Evolutionary conservation across 2,113 vertebrate species (phyloP), one percentile per base, ranked within the genome.

Genomic region (Ifrita kowaldi): DNA sequence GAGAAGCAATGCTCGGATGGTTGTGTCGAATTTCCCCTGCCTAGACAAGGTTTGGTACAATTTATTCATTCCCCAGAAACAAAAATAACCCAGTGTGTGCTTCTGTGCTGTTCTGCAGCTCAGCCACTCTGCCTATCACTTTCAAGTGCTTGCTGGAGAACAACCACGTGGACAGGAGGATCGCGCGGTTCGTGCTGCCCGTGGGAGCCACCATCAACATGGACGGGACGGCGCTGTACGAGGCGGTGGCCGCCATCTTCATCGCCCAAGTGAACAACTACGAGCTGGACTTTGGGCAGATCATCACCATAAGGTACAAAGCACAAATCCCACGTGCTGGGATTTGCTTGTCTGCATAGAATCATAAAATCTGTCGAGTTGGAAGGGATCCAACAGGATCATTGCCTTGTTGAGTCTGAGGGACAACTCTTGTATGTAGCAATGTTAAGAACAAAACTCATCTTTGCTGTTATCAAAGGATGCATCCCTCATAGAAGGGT

Each of bases 141-240:
- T 99, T 99, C 98, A 99, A 99, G 98, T 99, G 99, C 98, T 99
- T 99, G 92, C 97, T 99, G 97, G 99, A 99, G 96, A 99, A 99
- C 97, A 99, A 99, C 95, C 99, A 99, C 65, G 99, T 99, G 10
- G 99, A 99, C 97, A 98, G 99, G 63, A 98, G 99, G 62, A 99
- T 99, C 30, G 99, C 99, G 2, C 99, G 99, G 60, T 99, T 99
- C 2, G 99, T 99, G 97, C 98, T 99, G 78, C 99, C 99, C 0
- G 99, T 99, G 80, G 99, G 99, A 1, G 99, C 99, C 92, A 99
- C 99, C 79, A 99, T 99, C 98, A 99, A 99, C 89, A 99, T 99
- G 99, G 99, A 99, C 0, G 99, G 99, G 44, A 99, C 99, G 0
- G 99, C 99, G 0, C 98, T 99, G 30, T 99, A 99, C 1, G 99